Percentiles rank a stretch among this genome's conserved stretches.
Conservation (phyloP, 2,797 vertebrate genomes). For the Stomatorhinus walkeri region DNA sequence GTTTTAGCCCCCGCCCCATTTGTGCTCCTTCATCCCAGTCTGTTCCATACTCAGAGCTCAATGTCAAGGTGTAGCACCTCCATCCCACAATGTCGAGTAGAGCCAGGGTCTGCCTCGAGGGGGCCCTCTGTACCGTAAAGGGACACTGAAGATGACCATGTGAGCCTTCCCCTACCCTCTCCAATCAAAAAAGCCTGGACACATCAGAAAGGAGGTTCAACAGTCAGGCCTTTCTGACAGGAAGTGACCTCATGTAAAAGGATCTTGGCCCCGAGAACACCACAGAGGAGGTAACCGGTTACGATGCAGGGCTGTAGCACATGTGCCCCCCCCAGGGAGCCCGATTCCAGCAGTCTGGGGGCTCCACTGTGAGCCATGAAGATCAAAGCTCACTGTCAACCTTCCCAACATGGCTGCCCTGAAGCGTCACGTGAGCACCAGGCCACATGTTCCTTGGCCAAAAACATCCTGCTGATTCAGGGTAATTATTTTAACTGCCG, state of each 20-base stretch:
- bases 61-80: background rate
- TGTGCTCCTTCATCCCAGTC: background rate
- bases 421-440: background rate
- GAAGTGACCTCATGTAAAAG: conserved; percentile 9
- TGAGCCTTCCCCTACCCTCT: background rate
- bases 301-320: background rate
- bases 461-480: conserved; percentile 5
- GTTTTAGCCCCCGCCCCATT: background rate
- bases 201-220: background rate
- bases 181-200: background rate
- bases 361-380: background rate
- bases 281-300: background rate
- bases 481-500: background rate
- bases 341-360: background rate
- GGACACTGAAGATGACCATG: background rate
- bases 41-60: background rate
- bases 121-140: background rate
- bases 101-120: background rate
- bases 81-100: background rate
- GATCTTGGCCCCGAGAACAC: background rate
- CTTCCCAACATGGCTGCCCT: background rate
- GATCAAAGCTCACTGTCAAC: background rate
- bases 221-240: conserved; percentile 3
- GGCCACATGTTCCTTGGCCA: background rate
- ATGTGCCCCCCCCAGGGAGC: background rate